These are phyloP conservation scores for Metopolophium dirhodum DNA, from an alignment of 1,140 invertebrate species.

Conservation along the genomic window DNA sequence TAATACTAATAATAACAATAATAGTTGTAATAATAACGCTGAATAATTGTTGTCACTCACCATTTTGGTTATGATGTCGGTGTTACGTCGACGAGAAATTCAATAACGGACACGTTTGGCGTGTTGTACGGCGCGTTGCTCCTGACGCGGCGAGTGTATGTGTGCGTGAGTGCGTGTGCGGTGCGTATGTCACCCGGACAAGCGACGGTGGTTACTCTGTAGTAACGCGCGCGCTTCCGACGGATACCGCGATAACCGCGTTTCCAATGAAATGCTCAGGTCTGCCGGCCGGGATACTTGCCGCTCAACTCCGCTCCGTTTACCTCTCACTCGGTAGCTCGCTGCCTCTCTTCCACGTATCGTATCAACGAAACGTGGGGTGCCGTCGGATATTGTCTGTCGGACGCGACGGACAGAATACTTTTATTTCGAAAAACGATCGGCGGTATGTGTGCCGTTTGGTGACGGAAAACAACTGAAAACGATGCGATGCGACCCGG, in stretches of 20 bases:
- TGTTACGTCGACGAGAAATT: conserved; percentile 13
- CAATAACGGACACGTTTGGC: conserved; percentile 1
- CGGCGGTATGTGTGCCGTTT: background rate
- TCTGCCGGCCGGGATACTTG: background rate
- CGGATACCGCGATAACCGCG: conserved; percentile 32
- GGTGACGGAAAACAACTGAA: background rate
- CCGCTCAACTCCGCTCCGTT: background rate
- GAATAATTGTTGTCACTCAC: background rate
- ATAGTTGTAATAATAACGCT: background rate
- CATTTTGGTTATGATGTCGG: conserved; percentile 36
- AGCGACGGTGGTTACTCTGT: conserved; percentile 13
- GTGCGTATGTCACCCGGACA: conserved; percentile 11
- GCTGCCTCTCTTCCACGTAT: too few relatives aligned
- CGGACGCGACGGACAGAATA: background rate
- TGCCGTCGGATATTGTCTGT: background rate
- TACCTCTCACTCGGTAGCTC: background rate
- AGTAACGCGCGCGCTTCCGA: conserved; percentile 19
- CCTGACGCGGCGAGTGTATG: background rate
- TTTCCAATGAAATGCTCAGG: conserved; percentile 8
- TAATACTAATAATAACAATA: background rate
- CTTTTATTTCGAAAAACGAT: background rate
- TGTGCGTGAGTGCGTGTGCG: background rate
- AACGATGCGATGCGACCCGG: background rate
- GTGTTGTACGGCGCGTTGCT: conserved; percentile 10
- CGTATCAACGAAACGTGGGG: background rate